Evolutionary conservation across 2,797 vertebrate genomes (phyloP), one percentile per base, ranked within the genome.

Genomic region (Remorina albescens): DNA sequence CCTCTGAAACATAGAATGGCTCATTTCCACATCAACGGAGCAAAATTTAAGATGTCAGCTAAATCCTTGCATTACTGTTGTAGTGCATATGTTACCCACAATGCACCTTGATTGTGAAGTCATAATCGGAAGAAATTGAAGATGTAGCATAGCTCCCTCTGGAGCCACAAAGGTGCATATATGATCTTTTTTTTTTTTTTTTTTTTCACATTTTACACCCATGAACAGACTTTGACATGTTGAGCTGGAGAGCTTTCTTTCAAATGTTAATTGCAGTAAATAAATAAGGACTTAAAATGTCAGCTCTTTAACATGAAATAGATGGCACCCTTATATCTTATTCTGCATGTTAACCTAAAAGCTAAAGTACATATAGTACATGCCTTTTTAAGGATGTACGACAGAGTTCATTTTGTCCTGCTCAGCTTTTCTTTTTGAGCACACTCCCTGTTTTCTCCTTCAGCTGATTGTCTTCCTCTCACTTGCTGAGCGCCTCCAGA

Each of bases 391-490:
- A 49, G 25, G 2, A 30, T 6, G 6, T 30, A 30, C 6, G 50
- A 58, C 32, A 8, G 36, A 37, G 61, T 56, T 56, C 34, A 23
- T 34, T 28, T 21, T 13, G 19, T 55, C 50, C 67, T 36, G 21
- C 57, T 74, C 61, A 19, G 62, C 54, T 68, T 57, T 56, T 32
- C n/a, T n/a, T 61, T 49, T 42, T 23, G 25, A 60, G 41, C 12
- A 1, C 57, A n/a, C 42, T 57, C 54, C 56, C 26, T 30, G 46
- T 57, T 39, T 66, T 69, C 57, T 54, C 15, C 56, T 53, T 65
- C 32, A 66, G 58, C 74, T 68, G 69, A 53, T 65, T 39, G 54
- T 65, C 30, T 34, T 60, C 63, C 75, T 57, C 68, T 58, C 16
- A 44, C 51, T 26, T 65, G 10, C 47, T 6, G 36, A 28, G 58